These are phyloP conservation scores for Cryptotermes secundus DNA, from an alignment of 1,140 invertebrate species.

Conservation along the genomic window DNA sequence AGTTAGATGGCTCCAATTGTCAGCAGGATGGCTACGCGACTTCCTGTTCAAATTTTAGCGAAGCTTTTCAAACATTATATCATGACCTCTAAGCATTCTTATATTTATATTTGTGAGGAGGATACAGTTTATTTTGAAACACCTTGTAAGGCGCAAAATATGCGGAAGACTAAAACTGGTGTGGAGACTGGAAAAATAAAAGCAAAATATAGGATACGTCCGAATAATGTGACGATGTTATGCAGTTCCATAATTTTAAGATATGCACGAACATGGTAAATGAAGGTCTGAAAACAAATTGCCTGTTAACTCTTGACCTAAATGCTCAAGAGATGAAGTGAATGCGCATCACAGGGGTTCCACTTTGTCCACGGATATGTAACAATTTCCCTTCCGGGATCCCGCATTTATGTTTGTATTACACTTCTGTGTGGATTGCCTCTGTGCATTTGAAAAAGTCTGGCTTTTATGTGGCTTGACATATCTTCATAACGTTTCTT, in stretches of 20 bases:
- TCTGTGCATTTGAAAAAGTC: no score
- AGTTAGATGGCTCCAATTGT: no score
- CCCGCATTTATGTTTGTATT: not conserved
- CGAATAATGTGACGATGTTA: not conserved
- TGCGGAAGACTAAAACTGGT: not conserved
- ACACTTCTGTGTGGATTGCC: no score
- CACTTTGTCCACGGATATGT: not conserved
- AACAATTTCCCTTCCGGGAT: not conserved
- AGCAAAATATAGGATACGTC: not conserved
- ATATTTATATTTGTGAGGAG: no score
- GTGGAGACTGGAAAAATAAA: not conserved
- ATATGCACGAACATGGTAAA: not conserved
- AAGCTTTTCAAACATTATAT: no score
- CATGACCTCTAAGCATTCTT: no score
- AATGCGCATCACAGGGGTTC: not conserved
- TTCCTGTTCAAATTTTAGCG: no score
- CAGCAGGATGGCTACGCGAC: no score
- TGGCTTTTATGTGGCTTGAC: not conserved
- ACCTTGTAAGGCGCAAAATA: not conserved
- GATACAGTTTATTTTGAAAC: no score
- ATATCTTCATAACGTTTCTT: no score
- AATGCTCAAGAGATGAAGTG: not conserved
- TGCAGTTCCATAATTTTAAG: not conserved
- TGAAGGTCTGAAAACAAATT: not conserved
- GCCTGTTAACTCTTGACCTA: not conserved